Conservation (phyloP, 2,113 vertebrate genomes). For the Pagrus major region DNA sequence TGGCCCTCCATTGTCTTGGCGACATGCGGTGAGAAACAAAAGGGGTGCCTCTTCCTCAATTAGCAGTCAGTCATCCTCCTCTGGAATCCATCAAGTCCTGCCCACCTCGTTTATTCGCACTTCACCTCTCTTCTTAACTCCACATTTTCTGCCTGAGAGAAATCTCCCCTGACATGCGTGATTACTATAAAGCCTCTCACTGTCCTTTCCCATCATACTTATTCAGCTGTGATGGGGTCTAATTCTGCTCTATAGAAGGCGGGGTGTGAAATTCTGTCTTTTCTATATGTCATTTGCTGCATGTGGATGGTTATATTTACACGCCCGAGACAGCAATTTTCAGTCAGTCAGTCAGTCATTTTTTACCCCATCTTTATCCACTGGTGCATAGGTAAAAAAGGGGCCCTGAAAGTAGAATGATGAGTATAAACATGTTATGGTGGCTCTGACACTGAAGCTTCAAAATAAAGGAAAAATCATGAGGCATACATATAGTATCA, state of each 20-base stretch:
- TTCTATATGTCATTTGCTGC: slow-evolving; percentile 61
- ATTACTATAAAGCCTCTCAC: slow-evolving; percentile 77
- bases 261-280: slow-evolving; percentile 59
- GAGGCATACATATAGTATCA: not conserved
- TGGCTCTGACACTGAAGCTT: not conserved
- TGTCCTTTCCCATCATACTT: slow-evolving; percentile 79
- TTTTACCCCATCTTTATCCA: not conserved
- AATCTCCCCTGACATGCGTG: slow-evolving; percentile 71
- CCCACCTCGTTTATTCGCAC: slow-evolving; percentile 66
- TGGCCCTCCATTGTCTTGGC: slow-evolving; percentile 59
- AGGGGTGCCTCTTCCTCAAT: slow-evolving; percentile 74
- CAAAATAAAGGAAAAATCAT: slow-evolving; percentile 5
- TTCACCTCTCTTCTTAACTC: slow-evolving; percentile 69
- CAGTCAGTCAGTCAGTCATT: slow-evolving; percentile 33
- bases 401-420: slow-evolving; percentile 1
- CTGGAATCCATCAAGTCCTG: slow-evolving; percentile 75
- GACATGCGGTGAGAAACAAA: slow-evolving; percentile 62
- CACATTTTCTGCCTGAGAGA: slow-evolving; percentile 73
- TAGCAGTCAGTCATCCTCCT: slow-evolving; percentile 78
- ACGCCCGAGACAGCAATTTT: slow-evolving; percentile 31
- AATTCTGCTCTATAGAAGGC: slow-evolving; percentile 64
- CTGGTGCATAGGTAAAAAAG: not conserved
- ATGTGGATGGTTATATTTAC: slow-evolving; percentile 45
- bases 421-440: slow-evolving; percentile 37
- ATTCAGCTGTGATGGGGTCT: slow-evolving; percentile 79